Evolutionary conservation across 2,113 vertebrate genomes (phyloP).

Genomic region (Dasypus novemcinctus): DNA sequence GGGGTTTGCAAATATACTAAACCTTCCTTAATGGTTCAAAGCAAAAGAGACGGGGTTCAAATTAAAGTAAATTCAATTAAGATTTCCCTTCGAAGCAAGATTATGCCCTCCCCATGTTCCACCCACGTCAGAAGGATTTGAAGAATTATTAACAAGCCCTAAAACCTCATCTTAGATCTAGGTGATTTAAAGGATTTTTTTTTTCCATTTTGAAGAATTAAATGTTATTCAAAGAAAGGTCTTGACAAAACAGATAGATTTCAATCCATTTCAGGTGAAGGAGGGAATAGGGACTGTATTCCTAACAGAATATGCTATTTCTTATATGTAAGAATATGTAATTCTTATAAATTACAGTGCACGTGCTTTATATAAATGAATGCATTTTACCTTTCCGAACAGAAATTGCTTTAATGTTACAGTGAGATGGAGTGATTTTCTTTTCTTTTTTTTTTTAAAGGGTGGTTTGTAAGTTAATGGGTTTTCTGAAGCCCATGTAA

Average conservation of each 20-base stretch:
- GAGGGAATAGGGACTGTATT: constrained; percentile 58
- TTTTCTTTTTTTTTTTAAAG: constrained; percentile 58
- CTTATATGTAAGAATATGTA: too few species aligned
- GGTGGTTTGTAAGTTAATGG: constrained; percentile 80
- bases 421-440: constrained; percentile 78
- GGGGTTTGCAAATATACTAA: not conserved
- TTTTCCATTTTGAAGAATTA: constrained; percentile 49
- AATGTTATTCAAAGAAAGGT: constrained; percentile 28
- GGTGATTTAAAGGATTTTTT: constrained; percentile 22
- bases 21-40: not conserved
- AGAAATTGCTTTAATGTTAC: constrained; percentile 84
- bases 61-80: constrained; percentile 49
- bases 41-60: not conserved
- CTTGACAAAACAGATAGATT: constrained; percentile 40
- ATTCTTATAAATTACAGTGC: constrained; percentile 74
- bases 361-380: constrained; percentile 67
- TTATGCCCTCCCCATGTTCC: not conserved
- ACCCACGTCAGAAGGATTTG: not conserved
- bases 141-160: constrained; percentile 36
- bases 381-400: constrained; percentile 78
- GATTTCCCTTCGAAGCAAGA: constrained; percentile 44
- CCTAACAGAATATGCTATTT: constrained; percentile 41
- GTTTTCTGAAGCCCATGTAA: constrained; percentile 80
- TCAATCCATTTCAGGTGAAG: constrained; percentile 40
- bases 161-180: constrained; percentile 49